Evolutionary conservation across 2,888 invertebrate genomes (phyloP), one percentile per base, ranked within the genome.

Genomic region (Chalcosyrphus nemorum): DNA sequence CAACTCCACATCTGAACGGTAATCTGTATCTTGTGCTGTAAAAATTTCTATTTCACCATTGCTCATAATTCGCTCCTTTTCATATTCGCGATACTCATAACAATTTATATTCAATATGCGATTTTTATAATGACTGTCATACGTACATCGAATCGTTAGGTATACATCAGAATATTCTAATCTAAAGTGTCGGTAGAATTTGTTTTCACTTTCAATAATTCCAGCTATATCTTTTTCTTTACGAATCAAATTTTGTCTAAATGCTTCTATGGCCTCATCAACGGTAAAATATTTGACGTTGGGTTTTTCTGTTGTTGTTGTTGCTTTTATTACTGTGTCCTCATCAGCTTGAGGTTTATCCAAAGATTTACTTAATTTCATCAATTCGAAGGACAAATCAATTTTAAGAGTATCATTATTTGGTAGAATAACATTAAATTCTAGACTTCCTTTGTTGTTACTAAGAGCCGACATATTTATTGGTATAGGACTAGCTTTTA

Each of bases 171-270:
- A 54, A 57, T 71, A 77, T 63, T 77, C 72, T 38, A 82, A 47
- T 38, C 45, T 81, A 63, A 81, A 81, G 43, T 81, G 75, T 29
- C 63, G 70, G 50, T 77, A 82, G 66, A 71, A 82, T 52, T 71
- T 66, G 29, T 54, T 21, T 32, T 77, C 50, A 43, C 77, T 82
- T 65, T 82, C 76, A 76, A 82, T 82, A 24, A 75, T 75, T 50
- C 72, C 82, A 43, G 78, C 66, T 63, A 84, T 84, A 50, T 78
- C 68, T 13, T 43, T 59, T 29, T 78, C 84, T 50, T 84, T 84
- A 24, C 54, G 52, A 19, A 84, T 68, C 29, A 84, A 70, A 50
- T 78, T 74, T 78, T 78, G 68, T 74, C 78, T 74, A 70, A 85
- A 85, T 17, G 68, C 78, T 52, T 85, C 85, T 43, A 75, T 84